Conservation (phyloP, 2,888 invertebrate species). For the Nebria brevicollis region DNA sequence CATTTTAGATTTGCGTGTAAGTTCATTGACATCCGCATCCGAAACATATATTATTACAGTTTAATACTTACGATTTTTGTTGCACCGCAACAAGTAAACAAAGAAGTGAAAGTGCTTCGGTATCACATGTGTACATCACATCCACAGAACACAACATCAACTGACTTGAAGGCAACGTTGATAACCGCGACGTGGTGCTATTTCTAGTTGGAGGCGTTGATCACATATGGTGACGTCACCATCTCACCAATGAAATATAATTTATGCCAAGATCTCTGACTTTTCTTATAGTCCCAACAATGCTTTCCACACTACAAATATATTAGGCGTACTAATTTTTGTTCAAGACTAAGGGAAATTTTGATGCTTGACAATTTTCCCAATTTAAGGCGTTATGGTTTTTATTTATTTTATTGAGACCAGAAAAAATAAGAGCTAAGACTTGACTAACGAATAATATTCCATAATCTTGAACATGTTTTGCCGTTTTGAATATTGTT, state of each 20-base stretch:
- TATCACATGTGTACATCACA: constrained; percentile 12
- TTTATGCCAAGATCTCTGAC: neutral
- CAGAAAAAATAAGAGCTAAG: too few relatives aligned
- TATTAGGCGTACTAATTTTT: too few relatives aligned
- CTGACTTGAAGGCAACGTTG: constrained; percentile 26
- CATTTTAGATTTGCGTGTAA: neutral
- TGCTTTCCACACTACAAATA: too few relatives aligned
- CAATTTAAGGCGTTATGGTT: too few relatives aligned
- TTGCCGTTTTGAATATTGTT: too few relatives aligned
- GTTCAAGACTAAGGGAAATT: too few relatives aligned
- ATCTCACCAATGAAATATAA: neutral
- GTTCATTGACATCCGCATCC: neutral
- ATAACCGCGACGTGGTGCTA: constrained; percentile 38
- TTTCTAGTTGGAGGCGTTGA: constrained; percentile 41
- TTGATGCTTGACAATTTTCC: too few relatives aligned
- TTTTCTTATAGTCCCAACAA: too few relatives aligned
- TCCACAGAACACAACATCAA: constrained; percentile 16
- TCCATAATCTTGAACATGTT: too few relatives aligned
- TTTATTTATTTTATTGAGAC: too few relatives aligned
- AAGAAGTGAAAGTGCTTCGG: constrained; percentile 35
- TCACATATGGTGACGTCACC: constrained; percentile 36
- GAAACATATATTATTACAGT: neutral
- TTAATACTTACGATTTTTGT: constrained; percentile 35
- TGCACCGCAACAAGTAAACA: constrained; percentile 25
- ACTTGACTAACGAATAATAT: too few relatives aligned